These are phyloP conservation scores for Bujurquina vittata DNA, from an alignment of 2,113 vertebrate species.

Conservation along the genomic window DNA sequence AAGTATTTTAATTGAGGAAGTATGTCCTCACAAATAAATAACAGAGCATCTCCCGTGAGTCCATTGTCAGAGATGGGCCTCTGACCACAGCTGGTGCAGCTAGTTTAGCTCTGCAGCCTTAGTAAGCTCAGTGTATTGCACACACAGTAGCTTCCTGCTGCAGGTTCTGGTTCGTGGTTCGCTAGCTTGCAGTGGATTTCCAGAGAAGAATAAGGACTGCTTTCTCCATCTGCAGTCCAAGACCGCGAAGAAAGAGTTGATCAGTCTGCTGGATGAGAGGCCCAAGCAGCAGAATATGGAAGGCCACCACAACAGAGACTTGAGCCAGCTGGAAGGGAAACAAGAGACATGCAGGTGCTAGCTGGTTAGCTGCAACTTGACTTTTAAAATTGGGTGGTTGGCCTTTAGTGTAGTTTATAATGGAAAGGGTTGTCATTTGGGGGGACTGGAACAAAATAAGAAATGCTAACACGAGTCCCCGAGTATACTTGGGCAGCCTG, in stretches of 20 bases:
- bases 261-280: not conserved
- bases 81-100: not conserved
- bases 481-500: not conserved
- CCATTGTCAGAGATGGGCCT: not conserved
- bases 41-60: not conserved
- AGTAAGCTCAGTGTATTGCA: no score
- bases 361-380: not conserved
- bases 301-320: not conserved
- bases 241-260: not conserved
- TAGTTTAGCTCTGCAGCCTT: not conserved
- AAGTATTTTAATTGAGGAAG: not conserved
- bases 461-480: not conserved
- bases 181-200: not conserved
- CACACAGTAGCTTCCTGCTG: not conserved
- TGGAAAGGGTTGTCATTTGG: not conserved
- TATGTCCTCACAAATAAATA: not conserved
- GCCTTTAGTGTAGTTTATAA: not conserved
- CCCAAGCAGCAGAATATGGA: not conserved
- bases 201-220: not conserved
- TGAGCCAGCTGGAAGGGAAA: not conserved
- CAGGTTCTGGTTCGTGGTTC: not conserved
- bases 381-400: not conserved
- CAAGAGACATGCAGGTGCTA: not conserved
- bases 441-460: not conserved
- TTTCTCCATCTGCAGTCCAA: not conserved